Evolutionary conservation across 2,797 vertebrate species (phyloP).

Genomic region (Myoxocephalus aenaeus): DNA sequence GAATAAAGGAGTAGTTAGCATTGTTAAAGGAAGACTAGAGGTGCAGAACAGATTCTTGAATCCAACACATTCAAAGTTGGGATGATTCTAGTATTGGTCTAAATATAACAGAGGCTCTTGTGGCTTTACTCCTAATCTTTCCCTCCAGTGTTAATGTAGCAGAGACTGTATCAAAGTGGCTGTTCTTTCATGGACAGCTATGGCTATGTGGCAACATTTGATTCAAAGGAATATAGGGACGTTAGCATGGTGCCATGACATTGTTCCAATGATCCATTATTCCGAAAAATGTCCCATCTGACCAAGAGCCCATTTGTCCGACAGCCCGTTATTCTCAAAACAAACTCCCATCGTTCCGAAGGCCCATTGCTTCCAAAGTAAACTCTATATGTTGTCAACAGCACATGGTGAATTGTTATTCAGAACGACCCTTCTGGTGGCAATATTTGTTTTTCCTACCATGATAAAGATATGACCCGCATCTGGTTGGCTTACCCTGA

Average conservation of each 20-base stretch:
- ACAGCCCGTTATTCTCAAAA: neutral
- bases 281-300: neutral
- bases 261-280: neutral
- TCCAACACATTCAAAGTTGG: neutral
- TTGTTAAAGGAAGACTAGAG: neutral
- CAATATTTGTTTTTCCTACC: neutral
- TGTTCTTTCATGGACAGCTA: neutral
- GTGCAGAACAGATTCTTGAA: neutral
- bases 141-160: constrained; percentile 33
- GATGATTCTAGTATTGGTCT: neutral
- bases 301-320: neutral
- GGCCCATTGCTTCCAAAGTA: neutral
- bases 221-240: neutral
- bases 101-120: neutral
- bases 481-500: neutral
- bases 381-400: neutral
- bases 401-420: neutral
- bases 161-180: constrained; percentile 26
- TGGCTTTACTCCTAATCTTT: constrained; percentile 36
- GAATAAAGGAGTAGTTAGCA: constrained; percentile 30
- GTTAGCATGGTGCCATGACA: neutral
- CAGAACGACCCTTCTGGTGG: neutral
- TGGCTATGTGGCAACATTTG: neutral
- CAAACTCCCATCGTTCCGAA: neutral
- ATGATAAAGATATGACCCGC: neutral